A percentile compares a stretch with the other conserved stretches of the same genome.
phyloP scores from a whole-genome alignment of 2,888 invertebrate genomes.

The Yponomeuta malinellus region DNA sequence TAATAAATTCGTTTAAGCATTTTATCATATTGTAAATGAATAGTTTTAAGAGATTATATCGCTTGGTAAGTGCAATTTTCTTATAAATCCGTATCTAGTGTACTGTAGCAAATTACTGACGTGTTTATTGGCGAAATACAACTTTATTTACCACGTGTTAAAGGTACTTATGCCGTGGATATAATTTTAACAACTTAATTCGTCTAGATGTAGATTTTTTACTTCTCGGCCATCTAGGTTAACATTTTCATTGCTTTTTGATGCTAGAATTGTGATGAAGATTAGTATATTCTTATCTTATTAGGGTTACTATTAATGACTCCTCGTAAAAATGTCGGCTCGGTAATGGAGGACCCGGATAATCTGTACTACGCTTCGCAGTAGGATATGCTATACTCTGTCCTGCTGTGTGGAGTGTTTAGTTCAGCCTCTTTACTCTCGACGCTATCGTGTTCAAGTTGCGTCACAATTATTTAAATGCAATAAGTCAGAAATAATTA shows the following conservation, averaged over 20 bases:
- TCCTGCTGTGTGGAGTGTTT: too few relatives aligned
- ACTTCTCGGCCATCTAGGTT: not conserved
- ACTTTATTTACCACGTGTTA: not conserved
- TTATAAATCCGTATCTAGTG: not conserved
- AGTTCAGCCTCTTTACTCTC: too few relatives aligned
- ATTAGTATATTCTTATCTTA: too few relatives aligned
- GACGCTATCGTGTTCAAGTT: too few relatives aligned
- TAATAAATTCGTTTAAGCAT: too few relatives aligned
- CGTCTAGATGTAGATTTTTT: not conserved
- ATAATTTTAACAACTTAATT: not conserved
- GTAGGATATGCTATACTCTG: too few relatives aligned
- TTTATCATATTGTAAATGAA: conserved; percentile 1
- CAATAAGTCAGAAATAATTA: too few relatives aligned
- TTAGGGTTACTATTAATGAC: too few relatives aligned
- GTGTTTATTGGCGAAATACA: not conserved
- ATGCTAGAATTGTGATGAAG: not conserved
- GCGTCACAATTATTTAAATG: too few relatives aligned
- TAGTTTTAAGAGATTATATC: conserved; percentile 9
- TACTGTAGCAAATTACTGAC: not conserved
- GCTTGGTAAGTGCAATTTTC: conserved; percentile 13
- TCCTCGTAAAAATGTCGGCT: too few relatives aligned
- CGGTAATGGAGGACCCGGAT: too few relatives aligned
- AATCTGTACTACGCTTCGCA: too few relatives aligned
- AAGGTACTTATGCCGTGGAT: not conserved
- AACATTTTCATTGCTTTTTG: not conserved